Base-by-base conservation (phyloP, 2,113 vertebrate species). In the Herpailurus yagouaroundi region DNA sequence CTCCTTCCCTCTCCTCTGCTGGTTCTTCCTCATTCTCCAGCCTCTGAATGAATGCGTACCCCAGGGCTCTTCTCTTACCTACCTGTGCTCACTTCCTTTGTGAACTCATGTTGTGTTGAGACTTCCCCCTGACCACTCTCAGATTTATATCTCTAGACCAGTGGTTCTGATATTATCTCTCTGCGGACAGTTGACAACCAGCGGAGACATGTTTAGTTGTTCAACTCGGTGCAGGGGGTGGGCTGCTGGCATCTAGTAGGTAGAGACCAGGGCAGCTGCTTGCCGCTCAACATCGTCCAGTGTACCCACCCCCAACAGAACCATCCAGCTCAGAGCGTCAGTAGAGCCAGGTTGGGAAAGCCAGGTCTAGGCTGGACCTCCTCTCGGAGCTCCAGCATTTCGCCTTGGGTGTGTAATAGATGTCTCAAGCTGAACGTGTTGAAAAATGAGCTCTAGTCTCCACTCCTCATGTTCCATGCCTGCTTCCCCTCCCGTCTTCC, bases 271-370 rank as follows among this genome's bases (percentile, higher is more conserved):
- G 66, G 60, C 3, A 41, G 7, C 9, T 36, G 9, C 1, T 60
- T 27, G 7, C 9, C 33, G 9, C 1, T 60, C 33, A 4, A 12
- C 36, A 1, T 12, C 52, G 5, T 9, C 0, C 5, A 1, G 29
- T 9, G 25, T 38, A 4, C 18, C 21, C 1, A 1, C 74, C 45
- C 16, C 8, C 16, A 3, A 12, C 27, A 1, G 83, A 82, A 16
- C 16, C 2, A 1, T 5, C 57, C 18, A 3, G 27, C 45, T 91
- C 27, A 14, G 13, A 21, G n/a, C 25, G 50, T 87, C n/a, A 4
- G 1, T 7, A 57, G 29, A 41, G 23, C n/a, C 11, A 6, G 31
- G 14, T 16, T 50, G 55, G 21, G 77, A 92, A 66, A 45, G 27
- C 29, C 13, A 41, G 31, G 12, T 68, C 73, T 12, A 48, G 57